Conservation (phyloP, 2,113 vertebrate species). For the Microtus montanus region DNA sequence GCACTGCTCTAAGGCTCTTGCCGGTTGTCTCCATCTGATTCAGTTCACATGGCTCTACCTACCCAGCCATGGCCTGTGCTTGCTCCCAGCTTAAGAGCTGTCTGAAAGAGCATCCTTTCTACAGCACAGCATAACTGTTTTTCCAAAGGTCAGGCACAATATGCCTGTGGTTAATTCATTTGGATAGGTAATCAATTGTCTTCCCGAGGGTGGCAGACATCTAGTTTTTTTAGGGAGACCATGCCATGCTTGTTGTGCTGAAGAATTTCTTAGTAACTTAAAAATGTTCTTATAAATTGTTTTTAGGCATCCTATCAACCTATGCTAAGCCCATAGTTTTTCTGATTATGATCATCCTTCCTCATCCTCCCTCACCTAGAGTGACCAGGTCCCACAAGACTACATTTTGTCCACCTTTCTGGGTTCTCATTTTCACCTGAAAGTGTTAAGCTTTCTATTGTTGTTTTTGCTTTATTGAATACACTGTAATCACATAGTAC, state of each 20-base stretch:
- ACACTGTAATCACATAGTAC: background rate
- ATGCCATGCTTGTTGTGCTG: slow-evolving; percentile 62
- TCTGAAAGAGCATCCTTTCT: slow-evolving; percentile 64
- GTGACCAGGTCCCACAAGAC: background rate
- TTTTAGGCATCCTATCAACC: background rate
- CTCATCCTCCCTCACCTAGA: background rate
- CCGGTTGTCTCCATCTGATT: background rate
- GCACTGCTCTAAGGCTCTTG: background rate
- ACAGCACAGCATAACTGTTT: slow-evolving; percentile 67
- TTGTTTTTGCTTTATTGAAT: background rate
- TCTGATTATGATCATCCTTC: background rate
- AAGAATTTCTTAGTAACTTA: slow-evolving; percentile 25
- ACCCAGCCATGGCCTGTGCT: slow-evolving; percentile 48
- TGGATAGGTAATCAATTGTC: slow-evolving; percentile 65
- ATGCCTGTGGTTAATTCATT: slow-evolving; percentile 65
- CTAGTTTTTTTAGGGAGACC: slow-evolving; percentile 57
- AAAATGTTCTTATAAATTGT: background rate
- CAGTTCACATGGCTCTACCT: background rate
- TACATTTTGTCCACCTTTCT: background rate
- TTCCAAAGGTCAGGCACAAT: slow-evolving; percentile 77
- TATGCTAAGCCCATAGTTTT: background rate
- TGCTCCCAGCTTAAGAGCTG: slow-evolving; percentile 69
- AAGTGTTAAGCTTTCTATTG: slow-evolving; percentile 41
- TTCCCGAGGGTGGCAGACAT: slow-evolving; percentile 61
- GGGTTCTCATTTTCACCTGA: background rate